Evolutionary conservation across 2,888 invertebrate genomes (phyloP), one percentile per base, ranked within the genome.

Genomic region (Pristionchus arcanus): DNA sequence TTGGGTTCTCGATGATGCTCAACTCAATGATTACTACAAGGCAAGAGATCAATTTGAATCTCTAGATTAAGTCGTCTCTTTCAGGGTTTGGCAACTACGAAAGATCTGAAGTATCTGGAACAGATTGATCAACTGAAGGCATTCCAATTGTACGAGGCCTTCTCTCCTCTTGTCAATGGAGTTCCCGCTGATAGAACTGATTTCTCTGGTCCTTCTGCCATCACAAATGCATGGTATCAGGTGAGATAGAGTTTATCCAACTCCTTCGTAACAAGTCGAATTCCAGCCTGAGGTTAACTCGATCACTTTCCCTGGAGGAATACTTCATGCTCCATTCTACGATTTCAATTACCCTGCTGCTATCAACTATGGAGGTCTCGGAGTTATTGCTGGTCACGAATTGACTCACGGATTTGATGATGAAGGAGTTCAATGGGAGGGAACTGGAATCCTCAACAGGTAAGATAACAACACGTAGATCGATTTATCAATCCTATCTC

Each of bases 321-420:
- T 94, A 87, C 92, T 94, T 7, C 93, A 92, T 53, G 91, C 91
- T 84, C 94, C 94, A 2, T 94, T 94, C 92, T 94, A 93, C 90
- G 93, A 94, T 81, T 90, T 90, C 86, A 92, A 92, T 89, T 94
- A 92, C 90, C 94, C 94, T n/a, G 92, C 94, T 37, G 90, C 94
- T 9, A 91, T 94, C 25, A 94, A 94, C 87, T 99, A 97, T 94
- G 99, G 98, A 0, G 98, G 98, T 1, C 98, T 99, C 97, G 99
- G 98, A 0, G 98, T 98, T 0, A 98, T 99, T 0, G 98, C 98
- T 97, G 98, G 98, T 0, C 98, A 99, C 95, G 98, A 98, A 95
- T 96, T 98, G 89, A 98, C 98, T 0, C 98, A 98, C 94, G 98
- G 98, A 0, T 98, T 98, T 95, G 98, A 98, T 95, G 98, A 98